Base-by-base conservation (phyloP, 2,888 invertebrate genomes). In the Eupithecia dodoneata region DNA sequence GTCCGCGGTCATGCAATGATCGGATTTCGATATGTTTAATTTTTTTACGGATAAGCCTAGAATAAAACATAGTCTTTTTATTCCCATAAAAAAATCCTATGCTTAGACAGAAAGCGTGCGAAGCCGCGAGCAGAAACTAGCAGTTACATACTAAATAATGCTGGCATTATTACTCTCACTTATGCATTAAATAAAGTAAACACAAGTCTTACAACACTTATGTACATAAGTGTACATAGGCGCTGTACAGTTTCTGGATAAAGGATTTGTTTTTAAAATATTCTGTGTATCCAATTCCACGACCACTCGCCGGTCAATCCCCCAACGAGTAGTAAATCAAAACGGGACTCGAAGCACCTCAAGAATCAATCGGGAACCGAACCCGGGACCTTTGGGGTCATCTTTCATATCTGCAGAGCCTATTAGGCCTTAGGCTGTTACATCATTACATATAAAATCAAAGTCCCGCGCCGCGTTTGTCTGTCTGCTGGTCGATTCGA, bases 351-450 rank as follows among this genome's bases (percentile, higher is more conserved):
- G 67, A 75, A 49, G 67, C 70, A 72, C 55, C 69, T 76, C 52
- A 49, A 49, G 71, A 74, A 76, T 76, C 76, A 74, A 76, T 76
- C 73, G 73, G 66, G 73, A 76, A 71, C 74, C 76, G 73, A 76
- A 74, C 73, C 76, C 49, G 66, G 74, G 71, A 71, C 74, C 69
- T 73, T 63, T 15, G 72, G 72, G 77, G 74, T 77, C 72, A 76
- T 76, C 73, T 55, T 63, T 72, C 74, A 71, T 52, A 59, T 70
- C 72, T 63, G 63, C 42, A 30, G 71, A 76, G 45, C 49, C 76
- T 66, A 76, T 76, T 76, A 76, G 73, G 66, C 71, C 65, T 65
- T 7, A 30, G 76, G 76, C 41, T 59, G 45, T 73, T 74, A 74
- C 72, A 55, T 52, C 52, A 63, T 30, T 10, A 63, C 52, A n/a